Evolutionary conservation across 1,140 invertebrate genomes (phyloP).

Genomic region (Bactericera cockerelli): DNA sequence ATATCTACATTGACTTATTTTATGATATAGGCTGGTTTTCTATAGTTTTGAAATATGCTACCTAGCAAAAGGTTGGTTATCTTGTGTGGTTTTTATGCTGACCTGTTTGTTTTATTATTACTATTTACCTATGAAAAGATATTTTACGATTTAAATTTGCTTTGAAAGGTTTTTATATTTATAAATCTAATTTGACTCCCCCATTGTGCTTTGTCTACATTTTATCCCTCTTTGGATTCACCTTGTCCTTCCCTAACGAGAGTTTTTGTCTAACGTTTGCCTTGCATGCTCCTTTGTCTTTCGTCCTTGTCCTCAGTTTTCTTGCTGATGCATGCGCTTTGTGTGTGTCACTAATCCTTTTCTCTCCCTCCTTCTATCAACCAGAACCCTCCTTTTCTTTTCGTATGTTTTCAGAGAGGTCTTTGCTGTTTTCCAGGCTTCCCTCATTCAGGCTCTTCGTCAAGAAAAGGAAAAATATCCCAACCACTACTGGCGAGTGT

Average conservation of each 20-base stretch:
- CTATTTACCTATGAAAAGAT: no score
- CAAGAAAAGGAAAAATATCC: slow-evolving; percentile 67
- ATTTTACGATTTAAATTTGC: no score
- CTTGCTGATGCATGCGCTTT: background rate
- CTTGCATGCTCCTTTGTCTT: slow-evolving; percentile 6
- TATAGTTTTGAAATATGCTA: no score
- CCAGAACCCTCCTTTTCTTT: slow-evolving; percentile 32
- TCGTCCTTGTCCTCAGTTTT: background rate
- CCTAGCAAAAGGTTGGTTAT: no score
- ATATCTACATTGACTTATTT: no score
- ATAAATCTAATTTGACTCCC: no score
- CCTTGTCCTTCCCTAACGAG: slow-evolving; percentile 2
- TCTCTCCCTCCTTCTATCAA: background rate
- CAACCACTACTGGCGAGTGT: slow-evolving; percentile 63
- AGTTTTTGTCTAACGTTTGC: background rate
- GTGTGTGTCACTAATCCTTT: slow-evolving; percentile 8
- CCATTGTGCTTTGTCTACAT: no score
- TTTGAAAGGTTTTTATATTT: no score
- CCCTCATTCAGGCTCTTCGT: slow-evolving; percentile 61
- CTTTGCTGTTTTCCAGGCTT: slow-evolving; percentile 77
- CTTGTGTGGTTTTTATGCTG: no score
- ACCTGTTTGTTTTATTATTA: no score
- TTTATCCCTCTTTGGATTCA: no score
- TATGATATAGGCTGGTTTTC: no score
- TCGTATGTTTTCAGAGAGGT: slow-evolving; percentile 49